Conservation (phyloP, 2,113 vertebrate species). For the Myodes glareolus region DNA sequence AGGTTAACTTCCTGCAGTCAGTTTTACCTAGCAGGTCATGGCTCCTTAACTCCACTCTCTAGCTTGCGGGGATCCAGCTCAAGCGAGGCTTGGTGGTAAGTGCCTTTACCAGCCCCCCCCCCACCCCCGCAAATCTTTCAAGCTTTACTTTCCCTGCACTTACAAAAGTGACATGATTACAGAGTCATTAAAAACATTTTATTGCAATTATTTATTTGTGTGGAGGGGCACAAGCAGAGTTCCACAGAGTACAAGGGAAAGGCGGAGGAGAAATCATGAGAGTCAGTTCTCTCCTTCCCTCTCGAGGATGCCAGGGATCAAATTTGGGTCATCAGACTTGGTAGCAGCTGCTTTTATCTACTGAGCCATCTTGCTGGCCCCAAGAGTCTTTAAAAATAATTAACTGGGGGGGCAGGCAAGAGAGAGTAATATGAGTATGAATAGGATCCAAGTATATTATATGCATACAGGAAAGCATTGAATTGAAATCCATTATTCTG, state of each 20-base stretch:
- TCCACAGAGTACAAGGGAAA: not conserved
- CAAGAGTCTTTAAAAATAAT: not conserved
- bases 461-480: not conserved
- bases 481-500: not conserved
- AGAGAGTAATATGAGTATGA: not conserved
- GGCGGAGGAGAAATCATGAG: not conserved
- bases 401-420: not conserved
- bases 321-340: not conserved
- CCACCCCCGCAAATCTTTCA: not conserved
- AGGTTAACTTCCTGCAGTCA: not conserved
- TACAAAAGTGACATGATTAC: slow-evolving; percentile 22
- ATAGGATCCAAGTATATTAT: not conserved
- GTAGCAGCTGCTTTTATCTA: not conserved
- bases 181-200: not conserved
- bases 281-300: not conserved
- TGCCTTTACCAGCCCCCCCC: not conserved
- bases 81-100: not conserved
- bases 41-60: not conserved
- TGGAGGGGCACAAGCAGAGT: not conserved
- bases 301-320: not conserved
- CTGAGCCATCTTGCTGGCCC: not conserved
- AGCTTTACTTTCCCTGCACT: slow-evolving; percentile 10
- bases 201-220: not conserved
- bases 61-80: not conserved
- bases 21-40: too few species aligned